Percentiles rank a stretch among this genome's conserved stretches.
Evolutionary conservation across 2,888 invertebrate species (phyloP).

Genomic region (Eupsilia transversa): DNA sequence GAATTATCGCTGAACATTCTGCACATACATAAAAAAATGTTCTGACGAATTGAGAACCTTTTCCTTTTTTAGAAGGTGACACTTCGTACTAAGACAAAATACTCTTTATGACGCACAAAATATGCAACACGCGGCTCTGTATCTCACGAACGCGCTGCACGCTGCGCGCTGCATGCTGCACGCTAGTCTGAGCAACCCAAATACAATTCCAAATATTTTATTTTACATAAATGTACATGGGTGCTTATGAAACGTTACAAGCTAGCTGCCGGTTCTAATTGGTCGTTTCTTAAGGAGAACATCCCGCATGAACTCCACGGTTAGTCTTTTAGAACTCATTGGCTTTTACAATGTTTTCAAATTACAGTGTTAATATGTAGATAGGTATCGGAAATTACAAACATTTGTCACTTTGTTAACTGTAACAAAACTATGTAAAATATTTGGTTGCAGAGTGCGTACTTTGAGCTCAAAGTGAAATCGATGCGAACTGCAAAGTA

Average conservation of each 20-base stretch:
- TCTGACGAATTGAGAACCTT: neutral
- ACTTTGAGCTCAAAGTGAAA: neutral
- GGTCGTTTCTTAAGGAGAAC: neutral
- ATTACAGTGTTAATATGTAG: neutral
- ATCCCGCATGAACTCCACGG: neutral
- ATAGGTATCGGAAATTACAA: neutral
- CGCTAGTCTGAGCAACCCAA: too few relatives aligned
- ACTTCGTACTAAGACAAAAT: neutral
- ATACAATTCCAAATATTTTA: neutral
- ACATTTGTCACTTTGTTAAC: neutral
- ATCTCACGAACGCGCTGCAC: too few relatives aligned
- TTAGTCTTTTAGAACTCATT: neutral
- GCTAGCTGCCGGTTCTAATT: neutral
- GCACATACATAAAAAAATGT: neutral
- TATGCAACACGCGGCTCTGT: too few relatives aligned
- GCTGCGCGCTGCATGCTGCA: neutral
- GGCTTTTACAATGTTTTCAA: neutral
- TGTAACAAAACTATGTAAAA: too few relatives aligned
- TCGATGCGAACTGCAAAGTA: conserved; percentile 9
- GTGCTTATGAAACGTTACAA: neutral
- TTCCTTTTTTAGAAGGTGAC: neutral
- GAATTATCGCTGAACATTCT: neutral
- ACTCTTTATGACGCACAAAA: neutral
- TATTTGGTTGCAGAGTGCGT: neutral
- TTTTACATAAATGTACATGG: neutral